phyloP scores from a whole-genome alignment of 2,113 vertebrate genomes.

The Mormyrus lacerda region DNA sequence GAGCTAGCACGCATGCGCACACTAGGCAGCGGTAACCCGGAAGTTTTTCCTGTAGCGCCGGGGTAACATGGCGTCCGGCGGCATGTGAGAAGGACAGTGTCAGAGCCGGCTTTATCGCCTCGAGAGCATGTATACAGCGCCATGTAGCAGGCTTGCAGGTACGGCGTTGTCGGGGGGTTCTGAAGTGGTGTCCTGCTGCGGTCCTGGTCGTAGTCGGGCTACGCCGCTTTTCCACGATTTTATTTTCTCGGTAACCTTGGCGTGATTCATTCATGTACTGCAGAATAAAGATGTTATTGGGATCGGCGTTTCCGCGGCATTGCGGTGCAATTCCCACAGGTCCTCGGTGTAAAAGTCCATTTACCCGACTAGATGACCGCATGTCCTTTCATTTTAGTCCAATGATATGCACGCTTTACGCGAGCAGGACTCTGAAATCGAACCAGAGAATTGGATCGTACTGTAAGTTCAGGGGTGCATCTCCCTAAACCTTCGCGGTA shows the following conservation, averaged over 20 bases:
- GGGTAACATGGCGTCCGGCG: slow-evolving; percentile 57
- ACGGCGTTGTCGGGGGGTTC: slow-evolving; percentile 3
- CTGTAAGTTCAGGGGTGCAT: background rate
- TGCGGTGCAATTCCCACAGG: background rate
- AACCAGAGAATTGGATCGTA: background rate
- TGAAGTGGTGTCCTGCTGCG: background rate
- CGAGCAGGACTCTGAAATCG: background rate
- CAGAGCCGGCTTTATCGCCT: slow-evolving; percentile 31
- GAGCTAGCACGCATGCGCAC: background rate
- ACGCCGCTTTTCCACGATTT: background rate
- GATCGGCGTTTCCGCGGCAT: background rate
- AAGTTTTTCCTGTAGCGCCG: slow-evolving; percentile 34
- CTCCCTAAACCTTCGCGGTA: background rate
- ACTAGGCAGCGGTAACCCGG: slow-evolving; percentile 33
- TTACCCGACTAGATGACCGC: background rate
- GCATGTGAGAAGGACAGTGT: slow-evolving; percentile 50
- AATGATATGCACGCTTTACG: background rate
- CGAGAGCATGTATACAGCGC: slow-evolving; percentile 58
- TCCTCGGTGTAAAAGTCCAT: background rate
- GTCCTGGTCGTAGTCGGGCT: background rate
- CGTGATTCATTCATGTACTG: background rate
- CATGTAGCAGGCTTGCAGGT: slow-evolving; percentile 58
- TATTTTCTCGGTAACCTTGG: background rate
- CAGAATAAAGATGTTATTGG: background rate
- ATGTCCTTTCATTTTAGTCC: background rate